These are phyloP conservation scores for Phodopus roborovskii DNA, from an alignment of 2,113 vertebrate species.

Conservation along the genomic window DNA sequence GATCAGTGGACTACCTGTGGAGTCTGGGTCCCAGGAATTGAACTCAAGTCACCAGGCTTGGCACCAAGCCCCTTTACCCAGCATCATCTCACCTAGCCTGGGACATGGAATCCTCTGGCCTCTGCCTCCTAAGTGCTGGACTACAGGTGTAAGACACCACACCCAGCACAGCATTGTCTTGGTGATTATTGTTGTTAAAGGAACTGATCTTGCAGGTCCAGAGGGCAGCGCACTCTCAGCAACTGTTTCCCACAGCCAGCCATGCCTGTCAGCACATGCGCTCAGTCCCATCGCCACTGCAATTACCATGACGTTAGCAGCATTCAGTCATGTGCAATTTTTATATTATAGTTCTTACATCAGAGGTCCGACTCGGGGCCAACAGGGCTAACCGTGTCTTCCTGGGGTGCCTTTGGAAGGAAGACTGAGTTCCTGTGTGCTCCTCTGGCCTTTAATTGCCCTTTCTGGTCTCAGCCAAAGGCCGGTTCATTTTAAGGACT, in stretches of 20 bases:
- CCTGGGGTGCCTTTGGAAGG: neutral
- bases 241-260: neutral
- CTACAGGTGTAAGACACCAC: neutral
- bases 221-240: neutral
- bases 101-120: neutral
- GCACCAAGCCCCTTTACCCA: neutral
- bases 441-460: neutral
- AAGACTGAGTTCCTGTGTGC: fast-evolving
- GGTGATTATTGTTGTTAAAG: neutral
- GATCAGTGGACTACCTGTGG: neutral
- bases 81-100: neutral
- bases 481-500: neutral
- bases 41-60: neutral
- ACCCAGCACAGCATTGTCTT: neutral
- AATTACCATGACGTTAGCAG: neutral
- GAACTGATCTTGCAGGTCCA: neutral
- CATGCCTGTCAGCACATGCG: neutral
- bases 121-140: neutral
- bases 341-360: neutral
- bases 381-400: neutral
- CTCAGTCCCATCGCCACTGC: neutral
- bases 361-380: neutral
- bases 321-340: neutral
- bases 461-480: neutral
- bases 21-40: neutral